Evolutionary conservation across 2,113 vertebrate species (phyloP), one percentile per base, ranked within the genome.

Genomic region (Morone saxatilis): DNA sequence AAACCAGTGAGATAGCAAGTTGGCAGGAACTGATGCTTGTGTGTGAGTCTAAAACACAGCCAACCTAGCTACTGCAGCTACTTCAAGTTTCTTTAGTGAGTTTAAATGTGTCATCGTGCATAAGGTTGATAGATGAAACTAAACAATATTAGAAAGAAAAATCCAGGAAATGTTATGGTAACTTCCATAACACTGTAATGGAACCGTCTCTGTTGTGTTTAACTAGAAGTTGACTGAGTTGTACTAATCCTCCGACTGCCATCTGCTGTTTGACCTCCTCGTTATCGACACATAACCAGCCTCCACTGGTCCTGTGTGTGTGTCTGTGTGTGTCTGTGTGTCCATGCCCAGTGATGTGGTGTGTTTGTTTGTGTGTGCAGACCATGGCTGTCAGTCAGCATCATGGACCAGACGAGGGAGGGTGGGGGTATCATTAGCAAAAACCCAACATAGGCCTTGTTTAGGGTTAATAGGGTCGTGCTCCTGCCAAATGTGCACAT

Each of bases 401-500:
- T 80, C 11, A 16, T 72, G 69, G 81, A n/a, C 78, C 86, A 92
- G 90, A 92, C 84, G 8, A 69, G 73, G 57, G 19, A 71, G 71
- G 83, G 75, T 22, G 45, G 83, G 76, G 86, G 47, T 38, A 65
- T 93, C 93, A 94, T 80, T 78, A 84, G 40, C 25, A 4, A 74
- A 31, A 87, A 89, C 85, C 84, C 74, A 86, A 45, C 71, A n/a
- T 80, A 63, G 53, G 88, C 83, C 92, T 89, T 91, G 91, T 94
- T 93, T 92, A 87, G 91, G 96, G 95, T 97, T 96, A 96, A 93
- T 91, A 94, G 91, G 94, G 94, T 96, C 95, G 83, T 59, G 17
- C 50, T 90, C 57, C 65, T 92, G 91, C 81, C 92, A 95, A 93
- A 95, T 90, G 89, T 93, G 92, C 93, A 95, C 95, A 93, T 95